Percentiles rank a stretch among this genome's conserved stretches.
Conservation (phyloP, 2,797 vertebrate genomes). For the Danio choprae region DNA sequence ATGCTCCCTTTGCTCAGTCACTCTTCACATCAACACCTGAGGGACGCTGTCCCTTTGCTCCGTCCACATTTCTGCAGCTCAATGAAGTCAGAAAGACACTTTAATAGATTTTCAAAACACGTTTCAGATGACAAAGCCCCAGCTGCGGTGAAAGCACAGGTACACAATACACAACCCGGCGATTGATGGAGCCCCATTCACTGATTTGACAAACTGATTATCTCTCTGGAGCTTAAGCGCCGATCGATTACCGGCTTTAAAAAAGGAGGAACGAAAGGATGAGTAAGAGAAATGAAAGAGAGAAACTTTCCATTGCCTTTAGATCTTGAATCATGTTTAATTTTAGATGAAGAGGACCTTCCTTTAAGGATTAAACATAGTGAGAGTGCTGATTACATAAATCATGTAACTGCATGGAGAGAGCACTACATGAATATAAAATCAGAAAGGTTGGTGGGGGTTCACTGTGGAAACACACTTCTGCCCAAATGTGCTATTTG, state of each 20-base stretch:
- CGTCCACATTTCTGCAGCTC: constrained; percentile 16
- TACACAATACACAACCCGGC: constrained; percentile 60
- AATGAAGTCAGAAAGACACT: constrained; percentile 50
- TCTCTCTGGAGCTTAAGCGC: constrained; percentile 64
- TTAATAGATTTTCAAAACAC: constrained; percentile 66
- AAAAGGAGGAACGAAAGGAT: constrained; percentile 48
- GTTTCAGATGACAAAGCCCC: constrained; percentile 60
- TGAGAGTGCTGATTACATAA: constrained; percentile 31
- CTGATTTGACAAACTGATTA: constrained; percentile 68
- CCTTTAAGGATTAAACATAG: constrained; percentile 23
- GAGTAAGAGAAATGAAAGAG: not conserved
- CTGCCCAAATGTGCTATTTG: constrained; percentile 16
- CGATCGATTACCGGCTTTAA: constrained; percentile 62
- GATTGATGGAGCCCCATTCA: constrained; percentile 62
- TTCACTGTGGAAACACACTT: not conserved
- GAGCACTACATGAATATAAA: not conserved
- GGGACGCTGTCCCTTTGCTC: constrained; percentile 39
- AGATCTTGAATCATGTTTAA: constrained; percentile 29
- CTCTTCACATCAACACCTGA: constrained; percentile 30
- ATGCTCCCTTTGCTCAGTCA: constrained; percentile 8
- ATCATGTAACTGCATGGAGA: constrained; percentile 12
- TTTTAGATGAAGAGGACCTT: constrained; percentile 40
- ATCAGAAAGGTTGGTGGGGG: not conserved
- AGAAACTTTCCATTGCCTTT: constrained; percentile 45
- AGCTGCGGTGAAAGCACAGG: constrained; percentile 58